Conservation (phyloP, 2,888 invertebrate species). For the Acleris cristana region DNA sequence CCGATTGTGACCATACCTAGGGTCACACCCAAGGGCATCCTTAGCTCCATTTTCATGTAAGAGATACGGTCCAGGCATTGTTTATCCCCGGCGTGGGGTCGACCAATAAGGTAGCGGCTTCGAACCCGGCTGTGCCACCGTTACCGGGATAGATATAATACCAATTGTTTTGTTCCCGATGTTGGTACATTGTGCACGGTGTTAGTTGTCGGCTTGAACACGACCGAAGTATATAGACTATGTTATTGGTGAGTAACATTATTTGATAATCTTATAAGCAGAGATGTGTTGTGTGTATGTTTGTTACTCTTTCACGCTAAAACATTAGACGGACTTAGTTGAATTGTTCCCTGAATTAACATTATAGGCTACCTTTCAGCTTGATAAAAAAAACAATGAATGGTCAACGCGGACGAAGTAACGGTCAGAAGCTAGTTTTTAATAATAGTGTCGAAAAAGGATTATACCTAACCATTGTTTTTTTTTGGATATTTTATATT, state of each 20-base stretch:
- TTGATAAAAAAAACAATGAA: too few relatives aligned
- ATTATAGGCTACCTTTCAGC: too few relatives aligned
- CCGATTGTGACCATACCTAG: neutral
- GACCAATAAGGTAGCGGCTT: constrained; percentile 67
- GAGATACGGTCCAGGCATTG: constrained; percentile 52
- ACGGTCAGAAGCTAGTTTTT: too few relatives aligned
- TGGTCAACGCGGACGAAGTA: too few relatives aligned
- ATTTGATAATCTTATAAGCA: neutral
- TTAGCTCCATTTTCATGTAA: constrained; percentile 25
- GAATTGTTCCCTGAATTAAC: too few relatives aligned
- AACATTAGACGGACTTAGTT: too few relatives aligned
- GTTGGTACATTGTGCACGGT: constrained; percentile 1
- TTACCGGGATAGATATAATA: constrained; percentile 42
- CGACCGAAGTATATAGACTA: constrained; percentile 13
- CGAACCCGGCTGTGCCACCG: constrained; percentile 50
- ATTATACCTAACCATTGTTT: too few relatives aligned
- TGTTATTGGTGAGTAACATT: constrained; percentile 10
- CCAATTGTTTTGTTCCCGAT: constrained; percentile 30
- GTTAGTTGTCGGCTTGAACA: constrained; percentile 12
- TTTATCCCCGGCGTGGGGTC: constrained; percentile 69
- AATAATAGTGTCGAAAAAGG: too few relatives aligned
- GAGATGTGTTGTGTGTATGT: too few relatives aligned
- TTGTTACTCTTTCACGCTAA: too few relatives aligned
- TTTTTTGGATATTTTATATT: too few relatives aligned
- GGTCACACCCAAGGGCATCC: neutral